phyloP scores from a whole-genome alignment of 2,113 vertebrate genomes.

The Corydoras maculifer region DNA sequence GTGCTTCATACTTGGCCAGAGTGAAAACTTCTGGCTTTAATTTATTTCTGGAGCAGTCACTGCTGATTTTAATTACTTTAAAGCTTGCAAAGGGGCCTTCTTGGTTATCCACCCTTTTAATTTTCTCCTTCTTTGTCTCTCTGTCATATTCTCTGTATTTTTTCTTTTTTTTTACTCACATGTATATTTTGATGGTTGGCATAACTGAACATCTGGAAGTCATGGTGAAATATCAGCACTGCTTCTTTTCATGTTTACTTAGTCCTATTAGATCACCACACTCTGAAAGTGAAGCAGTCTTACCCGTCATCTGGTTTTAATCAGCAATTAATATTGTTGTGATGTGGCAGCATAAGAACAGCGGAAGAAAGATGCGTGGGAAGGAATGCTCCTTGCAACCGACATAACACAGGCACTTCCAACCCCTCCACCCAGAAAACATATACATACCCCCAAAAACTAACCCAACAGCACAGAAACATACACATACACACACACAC shows the following conservation, averaged over 20 bases:
- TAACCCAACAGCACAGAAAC: too few relatives aligned
- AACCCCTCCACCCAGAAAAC: slow-evolving; percentile 32
- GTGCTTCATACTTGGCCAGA: slow-evolving; percentile 67
- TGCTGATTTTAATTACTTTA: slow-evolving; percentile 74
- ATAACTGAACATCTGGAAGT: slow-evolving; percentile 69
- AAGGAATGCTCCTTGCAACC: slow-evolving; percentile 44
- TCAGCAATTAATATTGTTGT: slow-evolving; percentile 66
- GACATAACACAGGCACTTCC: slow-evolving; percentile 49
- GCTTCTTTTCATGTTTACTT: slow-evolving; percentile 64
- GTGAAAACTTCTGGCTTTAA: slow-evolving; percentile 73
- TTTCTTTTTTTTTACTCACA: slow-evolving; percentile 35
- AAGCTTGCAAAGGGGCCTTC: slow-evolving; percentile 56
- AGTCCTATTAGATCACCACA: slow-evolving; percentile 63
- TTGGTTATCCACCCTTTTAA: slow-evolving; percentile 58
- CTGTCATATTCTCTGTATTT: slow-evolving; percentile 37
- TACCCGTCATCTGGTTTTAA: slow-evolving; percentile 70
- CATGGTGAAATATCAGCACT: slow-evolving; percentile 63
- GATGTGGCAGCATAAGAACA: slow-evolving; percentile 64
- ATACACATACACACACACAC: too few relatives aligned
- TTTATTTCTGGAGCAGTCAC: slow-evolving; percentile 71
- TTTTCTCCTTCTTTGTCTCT: slow-evolving; percentile 54
- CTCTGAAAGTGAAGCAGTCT: slow-evolving; percentile 53
- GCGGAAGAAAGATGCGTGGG: slow-evolving; percentile 55
- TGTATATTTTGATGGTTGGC: slow-evolving; percentile 70
- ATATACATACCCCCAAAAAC: slow-evolving; percentile 18